Evolutionary conservation across 2,888 invertebrate species (phyloP), one percentile per base, ranked within the genome.

Genomic region (Ctenicera cuprea): DNA sequence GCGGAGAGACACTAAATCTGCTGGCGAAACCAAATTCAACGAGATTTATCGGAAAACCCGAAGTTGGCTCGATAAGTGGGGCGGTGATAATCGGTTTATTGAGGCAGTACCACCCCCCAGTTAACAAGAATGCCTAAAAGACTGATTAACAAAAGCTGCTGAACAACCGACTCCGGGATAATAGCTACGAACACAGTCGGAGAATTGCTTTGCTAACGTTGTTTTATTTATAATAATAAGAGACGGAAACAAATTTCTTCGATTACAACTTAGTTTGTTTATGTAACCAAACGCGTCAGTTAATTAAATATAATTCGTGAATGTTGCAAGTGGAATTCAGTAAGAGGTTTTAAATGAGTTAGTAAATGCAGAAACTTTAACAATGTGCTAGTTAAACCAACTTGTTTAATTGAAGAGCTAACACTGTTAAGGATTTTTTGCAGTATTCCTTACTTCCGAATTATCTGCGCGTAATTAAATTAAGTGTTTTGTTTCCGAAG

Each of bases 11-110:
- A 69, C 63, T 73, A 73, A 73, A 73, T 73, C 68, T 73, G 63
- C 50, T 64, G 54, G 41, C 62, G 73, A 69, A 73, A 73, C 68
- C 73, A 68, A 73, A 73, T 73, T 73, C 68, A 54, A 64, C 41
- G 50, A 64, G 73, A 69, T 68, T 73, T 73, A 73, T 73, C 73
- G 68, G 64, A 38, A 73, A 68, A 69, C 63, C 73, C 57, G 54
- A 73, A 73, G 68, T 73, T 69, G 69, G 73, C 69, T 69, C 64
- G 69, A 68, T 73, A 73, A 73, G 54, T 59, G 64, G 68, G 73
- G 69, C 73, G 73, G 73, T 64, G 73, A 64, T 69, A 73, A 73
- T 73, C 73, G 73, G 73, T 73, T 73, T 73, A 73, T 73, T 69
- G 73, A 73, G 62, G 64, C 73, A 68, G 68, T 65, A 69, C 73